Conservation (phyloP, 2,888 invertebrate genomes). For the Phytoseiulus persimilis region DNA sequence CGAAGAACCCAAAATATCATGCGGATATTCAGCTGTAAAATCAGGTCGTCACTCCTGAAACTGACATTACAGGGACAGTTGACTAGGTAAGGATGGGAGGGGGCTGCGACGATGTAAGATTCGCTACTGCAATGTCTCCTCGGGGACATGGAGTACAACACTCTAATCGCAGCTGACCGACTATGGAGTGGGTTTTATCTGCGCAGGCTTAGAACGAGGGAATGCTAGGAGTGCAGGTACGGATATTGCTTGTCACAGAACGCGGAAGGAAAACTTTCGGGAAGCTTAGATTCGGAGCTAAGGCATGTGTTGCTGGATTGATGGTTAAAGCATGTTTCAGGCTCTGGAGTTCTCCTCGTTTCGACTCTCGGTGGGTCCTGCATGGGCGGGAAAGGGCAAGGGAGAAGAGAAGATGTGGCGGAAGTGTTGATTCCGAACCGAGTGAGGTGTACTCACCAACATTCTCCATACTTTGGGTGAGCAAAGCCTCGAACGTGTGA, state of each 20-base stretch:
- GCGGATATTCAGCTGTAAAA: no score
- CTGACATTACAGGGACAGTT: no score
- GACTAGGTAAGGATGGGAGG: no score
- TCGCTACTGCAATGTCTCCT: background rate
- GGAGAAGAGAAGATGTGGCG: background rate
- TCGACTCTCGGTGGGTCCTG: background rate
- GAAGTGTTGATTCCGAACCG: background rate
- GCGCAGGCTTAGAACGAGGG: background rate
- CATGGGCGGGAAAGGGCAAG: background rate
- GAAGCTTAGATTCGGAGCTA: background rate
- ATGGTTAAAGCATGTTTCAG: background rate
- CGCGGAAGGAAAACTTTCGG: background rate
- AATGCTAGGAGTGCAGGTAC: background rate
- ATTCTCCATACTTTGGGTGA: constrained; percentile 91
- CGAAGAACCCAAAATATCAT: no score
- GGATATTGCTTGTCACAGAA: background rate
- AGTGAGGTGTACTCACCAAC: constrained; percentile 54
- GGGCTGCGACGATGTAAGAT: no score
- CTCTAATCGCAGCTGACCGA: background rate
- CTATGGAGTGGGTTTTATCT: background rate
- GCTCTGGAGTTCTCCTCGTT: background rate
- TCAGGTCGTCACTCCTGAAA: no score
- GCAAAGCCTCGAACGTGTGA: constrained; percentile 81
- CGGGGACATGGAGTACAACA: background rate
- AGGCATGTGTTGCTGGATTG: background rate